Conservation (phyloP, 1,140 invertebrate species). For the Diplogasteroides magnus region DNA sequence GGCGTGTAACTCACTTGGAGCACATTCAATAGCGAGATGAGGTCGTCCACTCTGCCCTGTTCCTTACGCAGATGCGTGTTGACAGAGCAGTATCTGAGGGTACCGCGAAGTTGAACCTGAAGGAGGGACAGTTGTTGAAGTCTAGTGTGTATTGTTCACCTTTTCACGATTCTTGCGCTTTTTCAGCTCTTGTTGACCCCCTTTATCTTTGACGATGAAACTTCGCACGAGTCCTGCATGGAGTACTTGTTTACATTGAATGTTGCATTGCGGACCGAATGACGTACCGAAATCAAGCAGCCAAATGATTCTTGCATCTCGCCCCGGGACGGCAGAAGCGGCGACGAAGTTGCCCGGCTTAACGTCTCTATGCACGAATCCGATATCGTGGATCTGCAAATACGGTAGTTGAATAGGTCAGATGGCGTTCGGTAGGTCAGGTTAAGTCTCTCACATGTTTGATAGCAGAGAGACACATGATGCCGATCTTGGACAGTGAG, state of each 20-base stretch:
- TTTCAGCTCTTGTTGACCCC: neutral
- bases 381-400: constrained; percentile 28
- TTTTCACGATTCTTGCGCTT: neutral
- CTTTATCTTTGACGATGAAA: constrained; percentile 1
- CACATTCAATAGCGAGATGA: constrained; percentile 1
- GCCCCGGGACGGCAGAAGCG: no score
- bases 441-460: constrained; percentile 12
- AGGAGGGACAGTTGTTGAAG: neutral
- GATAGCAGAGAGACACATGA: neutral
- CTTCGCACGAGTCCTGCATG: neutral
- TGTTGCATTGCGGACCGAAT: no score
- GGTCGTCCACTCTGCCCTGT: neutral
- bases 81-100: constrained; percentile 41
- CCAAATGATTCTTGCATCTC: no score
- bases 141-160: neutral
- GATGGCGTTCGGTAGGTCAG: no score
- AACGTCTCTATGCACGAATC: constrained; percentile 32
- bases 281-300: no score
- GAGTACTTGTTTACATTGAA: no score
- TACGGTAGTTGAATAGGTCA: no score
- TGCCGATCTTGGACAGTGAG: neutral
- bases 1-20: constrained; percentile 42
- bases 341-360: constrained; percentile 39
- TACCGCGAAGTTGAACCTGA: constrained; percentile 39
- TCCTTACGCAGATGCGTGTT: constrained; percentile 42